Evolutionary conservation across 2,888 invertebrate genomes (phyloP).

Genomic region (Idaea biselata): DNA sequence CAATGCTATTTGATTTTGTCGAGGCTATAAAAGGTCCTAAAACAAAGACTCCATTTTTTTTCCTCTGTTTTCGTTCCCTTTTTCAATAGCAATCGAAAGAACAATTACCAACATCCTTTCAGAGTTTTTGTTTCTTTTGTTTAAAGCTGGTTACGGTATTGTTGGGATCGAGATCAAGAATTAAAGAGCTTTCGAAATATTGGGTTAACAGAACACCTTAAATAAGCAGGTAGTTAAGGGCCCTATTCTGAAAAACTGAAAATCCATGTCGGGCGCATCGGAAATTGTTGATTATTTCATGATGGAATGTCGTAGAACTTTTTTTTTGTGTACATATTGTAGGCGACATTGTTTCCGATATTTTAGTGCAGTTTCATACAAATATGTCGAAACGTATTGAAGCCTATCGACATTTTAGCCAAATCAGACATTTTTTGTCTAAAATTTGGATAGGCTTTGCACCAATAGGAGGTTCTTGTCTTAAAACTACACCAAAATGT

Average conservation of each 20-base stretch:
- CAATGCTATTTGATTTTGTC: slow-evolving; percentile 9
- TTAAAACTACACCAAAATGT: no score
- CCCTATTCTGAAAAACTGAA: no score
- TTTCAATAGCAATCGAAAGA: slow-evolving; percentile 10
- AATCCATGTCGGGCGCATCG: no score
- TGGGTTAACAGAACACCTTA: background rate
- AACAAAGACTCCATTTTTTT: slow-evolving; percentile 13
- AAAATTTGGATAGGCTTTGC: no score
- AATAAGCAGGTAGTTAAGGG: background rate
- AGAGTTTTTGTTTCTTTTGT: slow-evolving; percentile 4
- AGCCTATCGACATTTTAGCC: no score
- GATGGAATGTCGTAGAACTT: no score
- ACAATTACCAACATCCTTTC: slow-evolving; percentile 13
- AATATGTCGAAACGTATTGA: no score
- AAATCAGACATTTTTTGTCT: no score
- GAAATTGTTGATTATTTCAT: no score
- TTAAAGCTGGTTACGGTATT: slow-evolving; percentile 3
- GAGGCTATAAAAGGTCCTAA: slow-evolving; percentile 9
- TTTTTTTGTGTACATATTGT: no score
- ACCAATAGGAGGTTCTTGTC: no score
- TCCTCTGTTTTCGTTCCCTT: slow-evolving; percentile 6
- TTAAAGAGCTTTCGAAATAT: background rate
- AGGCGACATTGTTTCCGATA: no score
- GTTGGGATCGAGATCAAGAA: background rate
- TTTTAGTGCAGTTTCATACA: background rate